Conservation (phyloP, 2,797 vertebrate species). For the Gymnodraco acuticeps region DNA sequence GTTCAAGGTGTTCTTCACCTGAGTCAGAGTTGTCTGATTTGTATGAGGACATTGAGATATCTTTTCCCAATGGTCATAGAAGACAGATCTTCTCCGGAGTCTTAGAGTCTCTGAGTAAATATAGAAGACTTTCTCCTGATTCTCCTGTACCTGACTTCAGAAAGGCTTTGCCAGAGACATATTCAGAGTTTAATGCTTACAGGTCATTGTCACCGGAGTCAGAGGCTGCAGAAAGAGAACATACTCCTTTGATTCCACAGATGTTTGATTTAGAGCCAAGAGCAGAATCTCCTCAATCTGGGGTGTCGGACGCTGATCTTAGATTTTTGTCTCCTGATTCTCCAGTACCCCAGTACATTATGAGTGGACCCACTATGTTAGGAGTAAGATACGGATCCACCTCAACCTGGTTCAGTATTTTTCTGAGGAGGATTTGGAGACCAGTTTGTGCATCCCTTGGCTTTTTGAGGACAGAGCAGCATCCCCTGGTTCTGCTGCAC, state of each 20-base stretch:
- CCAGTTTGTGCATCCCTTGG: not conserved
- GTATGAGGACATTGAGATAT: constrained; percentile 21
- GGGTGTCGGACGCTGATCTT: constrained; percentile 1
- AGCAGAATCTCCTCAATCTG: too few species aligned
- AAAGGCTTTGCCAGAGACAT: not conserved
- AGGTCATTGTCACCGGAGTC: too few species aligned
- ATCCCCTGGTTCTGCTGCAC: too few species aligned
- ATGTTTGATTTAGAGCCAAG: too few species aligned
- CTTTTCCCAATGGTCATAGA: constrained; percentile 8
- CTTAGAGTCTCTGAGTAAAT: constrained; percentile 17
- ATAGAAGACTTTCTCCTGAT: constrained; percentile 51
- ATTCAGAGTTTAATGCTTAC: too few species aligned
- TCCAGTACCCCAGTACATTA: constrained; percentile 7
- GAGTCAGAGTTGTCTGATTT: too few species aligned
- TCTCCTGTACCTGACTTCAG: constrained; percentile 62
- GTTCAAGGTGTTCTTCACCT: too few species aligned
- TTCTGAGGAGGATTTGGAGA: too few species aligned
- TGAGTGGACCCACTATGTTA: not conserved
- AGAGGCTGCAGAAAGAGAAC: not conserved
- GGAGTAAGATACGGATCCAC: not conserved
- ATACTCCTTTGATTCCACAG: not conserved
- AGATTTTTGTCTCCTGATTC: constrained; percentile 17
- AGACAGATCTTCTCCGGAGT: constrained; percentile 45
- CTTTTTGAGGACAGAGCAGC: not conserved
- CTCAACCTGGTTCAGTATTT: too few species aligned